Conservation (phyloP, 53 echinoderm and acorn worm species). For the Paracentrotus lividus region DNA sequence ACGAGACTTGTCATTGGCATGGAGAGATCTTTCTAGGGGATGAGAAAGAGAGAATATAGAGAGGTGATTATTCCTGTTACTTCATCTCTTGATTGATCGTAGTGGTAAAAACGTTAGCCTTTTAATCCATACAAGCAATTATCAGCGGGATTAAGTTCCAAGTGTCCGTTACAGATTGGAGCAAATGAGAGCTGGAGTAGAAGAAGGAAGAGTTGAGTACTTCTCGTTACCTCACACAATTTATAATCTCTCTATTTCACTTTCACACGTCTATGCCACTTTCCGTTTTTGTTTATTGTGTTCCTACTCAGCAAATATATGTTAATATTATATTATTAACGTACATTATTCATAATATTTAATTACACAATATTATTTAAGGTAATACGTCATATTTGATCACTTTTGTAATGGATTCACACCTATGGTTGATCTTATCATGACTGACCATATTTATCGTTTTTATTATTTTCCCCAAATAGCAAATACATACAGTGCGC, state of each 20-base stretch:
- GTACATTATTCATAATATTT: too few species aligned
- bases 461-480: too few species aligned
- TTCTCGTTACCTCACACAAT: background rate
- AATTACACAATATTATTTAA: too few species aligned
- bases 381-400: background rate
- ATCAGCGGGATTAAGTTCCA: conserved; percentile 41
- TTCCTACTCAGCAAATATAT: background rate
- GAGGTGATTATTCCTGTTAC: conserved; percentile 53
- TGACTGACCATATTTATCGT: too few species aligned
- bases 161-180: conserved; percentile 56
- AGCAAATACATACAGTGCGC: too few species aligned
- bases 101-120: conserved; percentile 38
- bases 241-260: background rate
- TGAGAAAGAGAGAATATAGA: background rate
- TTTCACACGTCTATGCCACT: background rate
- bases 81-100: conserved; percentile 58
- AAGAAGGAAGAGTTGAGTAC: conserved; percentile 22
- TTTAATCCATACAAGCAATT: conserved; percentile 61
- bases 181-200: conserved; percentile 3
- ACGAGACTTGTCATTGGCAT: conserved; percentile 29
- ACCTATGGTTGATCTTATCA: background rate
- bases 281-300: background rate
- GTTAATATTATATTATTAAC: background rate
- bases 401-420: background rate
- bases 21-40: background rate